phyloP scores from a whole-genome alignment of 2,797 vertebrate species.

The Phalloptychus januarius region DNA sequence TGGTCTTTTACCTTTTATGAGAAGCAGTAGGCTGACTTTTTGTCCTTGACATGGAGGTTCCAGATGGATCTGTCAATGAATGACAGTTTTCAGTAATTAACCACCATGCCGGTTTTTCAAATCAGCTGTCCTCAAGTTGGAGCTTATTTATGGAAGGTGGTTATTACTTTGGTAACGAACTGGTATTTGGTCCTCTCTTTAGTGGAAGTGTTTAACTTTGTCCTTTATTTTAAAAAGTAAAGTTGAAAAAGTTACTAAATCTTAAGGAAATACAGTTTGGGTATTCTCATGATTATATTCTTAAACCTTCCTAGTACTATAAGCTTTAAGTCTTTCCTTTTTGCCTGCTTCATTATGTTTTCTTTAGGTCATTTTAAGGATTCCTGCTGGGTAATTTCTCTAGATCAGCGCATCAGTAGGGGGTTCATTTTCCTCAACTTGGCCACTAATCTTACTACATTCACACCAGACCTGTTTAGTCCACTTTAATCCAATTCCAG shows the following conservation, averaged over 20 bases:
- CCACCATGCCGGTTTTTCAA: not conserved
- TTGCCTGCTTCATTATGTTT: too few species aligned
- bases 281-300: not conserved
- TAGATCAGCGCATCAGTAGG: too few species aligned
- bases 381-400: too few species aligned
- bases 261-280: not conserved
- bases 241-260: not conserved
- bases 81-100: not conserved
- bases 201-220: not conserved
- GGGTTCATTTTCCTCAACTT: too few species aligned
- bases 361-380: too few species aligned
- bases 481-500: too few species aligned
- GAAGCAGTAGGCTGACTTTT: not conserved
- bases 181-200: not conserved
- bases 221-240: not conserved
- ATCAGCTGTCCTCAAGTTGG: not conserved
- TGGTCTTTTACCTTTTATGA: constrained; percentile 8
- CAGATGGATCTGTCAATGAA: not conserved
- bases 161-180: not conserved
- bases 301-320: too few species aligned
- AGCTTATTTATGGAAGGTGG: not conserved
- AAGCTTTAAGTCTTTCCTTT: too few species aligned
- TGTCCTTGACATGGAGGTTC: not conserved
- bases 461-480: too few species aligned
- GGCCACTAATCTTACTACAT: too few species aligned